Evolutionary conservation across 2,888 invertebrate genomes (phyloP), one percentile per base, ranked within the genome.

Genomic region (Tachina grossa): DNA sequence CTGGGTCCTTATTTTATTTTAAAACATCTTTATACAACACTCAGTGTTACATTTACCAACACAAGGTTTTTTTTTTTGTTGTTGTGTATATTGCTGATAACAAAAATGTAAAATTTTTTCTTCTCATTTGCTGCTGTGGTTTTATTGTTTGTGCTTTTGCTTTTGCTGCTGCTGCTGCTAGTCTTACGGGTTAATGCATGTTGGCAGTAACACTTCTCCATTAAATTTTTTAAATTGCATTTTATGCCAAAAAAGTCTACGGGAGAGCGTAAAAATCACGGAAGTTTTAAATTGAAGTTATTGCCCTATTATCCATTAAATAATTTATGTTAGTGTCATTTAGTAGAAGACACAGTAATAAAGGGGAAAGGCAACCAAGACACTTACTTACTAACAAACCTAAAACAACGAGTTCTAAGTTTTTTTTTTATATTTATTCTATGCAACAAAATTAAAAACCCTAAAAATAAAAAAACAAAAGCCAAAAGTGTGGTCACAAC

Each of bases 141-240:
- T 4, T 16, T 41, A 6, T 49, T 45, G 31, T 66, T 19, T 43
- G 57, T 11, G 13, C 13, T 43, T 13, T 45, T 71, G 31, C 19
- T 31, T 5, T 31, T 31, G 31, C 31, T 31, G 31, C 10, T 49
- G 43, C 45, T 71, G 69, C 19, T 55, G 45, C 61, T 59, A 16
- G 47, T 14, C 57, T 82, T 74, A 63, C 55, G 66, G 83, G 76
- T 83, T 83, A 85, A 76, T 83, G 82, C 72, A 79, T 76, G 76
- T 83, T 85, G 83, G 85, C 85, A 85, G 66, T 63, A 79, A 72
- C 85, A 76, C 79, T 66, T 81, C 61, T 77, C 68, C 57, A 84
- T 77, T 77, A 81, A 77, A 80, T 75, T 19, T 71, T 79, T 71
- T 75, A 85, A 85, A 82, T 85, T 83, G 82, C 79, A 83, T 83